Conservation (phyloP, 2,113 vertebrate genomes). For the Elgaria multicarinata region DNA sequence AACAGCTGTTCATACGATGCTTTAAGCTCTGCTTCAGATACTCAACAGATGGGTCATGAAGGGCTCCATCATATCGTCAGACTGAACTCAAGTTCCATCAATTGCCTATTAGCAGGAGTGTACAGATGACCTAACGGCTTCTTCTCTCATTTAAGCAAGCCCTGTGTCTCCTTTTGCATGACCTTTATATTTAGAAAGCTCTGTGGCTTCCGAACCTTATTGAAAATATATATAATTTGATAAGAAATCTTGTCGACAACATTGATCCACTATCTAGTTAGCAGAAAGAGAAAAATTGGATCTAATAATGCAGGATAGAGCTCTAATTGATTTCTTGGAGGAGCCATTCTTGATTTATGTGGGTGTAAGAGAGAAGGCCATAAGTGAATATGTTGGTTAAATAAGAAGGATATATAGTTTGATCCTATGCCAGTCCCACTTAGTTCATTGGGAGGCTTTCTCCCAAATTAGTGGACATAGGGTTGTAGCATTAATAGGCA, state of each 20-base stretch:
- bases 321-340: background rate
- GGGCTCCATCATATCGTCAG: background rate
- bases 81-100: background rate
- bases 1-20: background rate
- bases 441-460: background rate
- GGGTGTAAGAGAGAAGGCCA: background rate
- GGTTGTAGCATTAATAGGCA: too few relatives aligned
- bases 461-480: background rate
- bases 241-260: background rate
- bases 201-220: background rate
- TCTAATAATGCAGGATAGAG: background rate
- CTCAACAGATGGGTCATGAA: background rate
- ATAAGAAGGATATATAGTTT: background rate
- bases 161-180: background rate
- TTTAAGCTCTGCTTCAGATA: background rate
- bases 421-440: background rate
- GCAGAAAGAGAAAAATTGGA: background rate
- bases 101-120: background rate
- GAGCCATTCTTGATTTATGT: background rate
- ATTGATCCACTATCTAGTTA: background rate
- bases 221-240: slow-evolving; percentile 21
- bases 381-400: background rate
- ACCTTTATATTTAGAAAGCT: background rate
- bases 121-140: background rate
- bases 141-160: background rate